These are phyloP conservation scores for Petrolisthes cinctipes DNA, from an alignment of 2,888 invertebrate genomes.

Conservation along the genomic window DNA sequence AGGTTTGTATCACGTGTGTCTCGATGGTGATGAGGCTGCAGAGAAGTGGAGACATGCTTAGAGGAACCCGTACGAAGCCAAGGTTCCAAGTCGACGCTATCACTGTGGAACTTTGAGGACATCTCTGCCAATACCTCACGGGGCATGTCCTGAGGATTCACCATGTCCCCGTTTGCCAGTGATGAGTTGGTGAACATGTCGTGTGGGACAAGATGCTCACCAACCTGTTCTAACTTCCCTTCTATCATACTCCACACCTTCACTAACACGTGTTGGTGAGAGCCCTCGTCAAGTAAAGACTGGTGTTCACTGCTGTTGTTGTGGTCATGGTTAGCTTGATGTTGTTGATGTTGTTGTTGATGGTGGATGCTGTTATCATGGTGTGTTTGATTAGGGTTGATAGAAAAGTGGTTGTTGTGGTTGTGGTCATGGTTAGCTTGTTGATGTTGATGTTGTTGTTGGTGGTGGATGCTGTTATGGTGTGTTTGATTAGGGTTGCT, in stretches of 20 bases:
- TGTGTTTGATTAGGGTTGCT: too few species aligned
- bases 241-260: constrained; percentile 37
- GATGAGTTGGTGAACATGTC: constrained; percentile 13
- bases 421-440: too few species aligned
- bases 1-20: too few species aligned
- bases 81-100: not conserved
- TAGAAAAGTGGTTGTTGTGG: too few species aligned
- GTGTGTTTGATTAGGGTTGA: too few species aligned
- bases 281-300: not conserved
- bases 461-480: too few species aligned
- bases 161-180: constrained; percentile 29
- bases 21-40: too few species aligned
- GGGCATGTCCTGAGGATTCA: constrained; percentile 32
- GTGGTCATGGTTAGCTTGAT: not conserved
- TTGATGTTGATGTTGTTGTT: too few species aligned
- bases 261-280: constrained; percentile 17
- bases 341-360: too few species aligned
- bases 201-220: constrained; percentile 22
- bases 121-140: constrained; percentile 13
- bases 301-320: not conserved
- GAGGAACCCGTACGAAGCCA: not conserved
- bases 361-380: too few species aligned
- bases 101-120: not conserved
- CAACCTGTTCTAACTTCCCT: constrained; percentile 11
- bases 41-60: too few species aligned